Evolutionary conservation across 2,797 vertebrate genomes (phyloP), one percentile per base, ranked within the genome.

Genomic region (Melanotaenia parkinsoni): DNA sequence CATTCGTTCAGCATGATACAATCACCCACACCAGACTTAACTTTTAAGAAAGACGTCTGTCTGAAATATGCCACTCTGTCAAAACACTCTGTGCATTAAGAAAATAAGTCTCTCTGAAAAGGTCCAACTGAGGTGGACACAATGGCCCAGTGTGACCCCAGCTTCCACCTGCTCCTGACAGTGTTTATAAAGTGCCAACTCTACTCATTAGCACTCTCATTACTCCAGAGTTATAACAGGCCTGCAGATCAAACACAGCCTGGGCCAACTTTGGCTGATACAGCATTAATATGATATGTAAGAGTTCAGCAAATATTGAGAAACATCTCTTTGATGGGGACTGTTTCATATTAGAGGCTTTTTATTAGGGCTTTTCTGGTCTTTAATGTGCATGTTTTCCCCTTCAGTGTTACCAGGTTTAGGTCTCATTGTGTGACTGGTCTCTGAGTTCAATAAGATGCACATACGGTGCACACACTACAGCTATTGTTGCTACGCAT

Each of bases 181-280:
- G 84, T 83, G 89, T 92, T 92, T 92, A 92, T 87, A 92, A 94
- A 91, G 92, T 93, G 89, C 88, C 92, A 93, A 89, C 86, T 92
- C 87, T 74, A 93, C 90, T 91, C 90, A 90, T 90, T 92, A 92
- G 88, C 77, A 64, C 86, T 81, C 65, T 77, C 58, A 80, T 87
- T 89, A 89, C 76, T 83, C 83, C 70, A 67, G 79, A 90, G 88
- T 88, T 89, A 88, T 71, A 68, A 80, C 89, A 80, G 81, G 63
- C 38, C 60, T 1, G 45, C 80, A 88, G 84, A 94, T 95, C 92
- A 94, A 94, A 94, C 82, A 14, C 73, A 64, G 72, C 74, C 80
- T 2, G 70, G 72, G 77, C 58, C 89, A 89, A 89, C 90, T 86
- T 92, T 91, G 81, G 83, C 84, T 88, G 84, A 91, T 90, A 89